These are phyloP conservation scores for Hydrozoanthus gracilis DNA, from an alignment of 92 coral and sea anemone species.

Conservation along the genomic window DNA sequence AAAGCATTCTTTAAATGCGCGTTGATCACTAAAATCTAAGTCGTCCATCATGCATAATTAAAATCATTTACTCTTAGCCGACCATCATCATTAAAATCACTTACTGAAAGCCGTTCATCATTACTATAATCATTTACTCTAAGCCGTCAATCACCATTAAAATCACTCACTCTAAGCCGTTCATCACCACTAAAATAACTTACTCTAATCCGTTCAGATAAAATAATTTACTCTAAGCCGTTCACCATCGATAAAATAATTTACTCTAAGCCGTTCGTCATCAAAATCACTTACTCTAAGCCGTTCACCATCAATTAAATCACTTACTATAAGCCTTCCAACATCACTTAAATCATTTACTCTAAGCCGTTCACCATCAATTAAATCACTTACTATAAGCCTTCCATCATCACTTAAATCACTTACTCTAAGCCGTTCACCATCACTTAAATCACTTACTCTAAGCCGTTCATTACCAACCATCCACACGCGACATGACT, in stretches of 20 bases:
- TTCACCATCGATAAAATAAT: not conserved
- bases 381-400: no score
- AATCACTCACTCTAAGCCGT: no score
- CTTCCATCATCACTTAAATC: not conserved
- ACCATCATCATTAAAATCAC: not conserved
- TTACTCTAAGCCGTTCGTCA: no score
- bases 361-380: no score
- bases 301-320: slow-evolving; percentile 88
- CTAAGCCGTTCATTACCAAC: slow-evolving; percentile 88
- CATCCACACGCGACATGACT: slow-evolving; percentile 96
- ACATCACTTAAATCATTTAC: no score
- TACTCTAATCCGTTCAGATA: slow-evolving; percentile 74
- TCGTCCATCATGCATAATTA: not conserved
- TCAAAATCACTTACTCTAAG: slow-evolving; percentile 70
- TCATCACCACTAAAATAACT: not conserved
- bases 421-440: no score
- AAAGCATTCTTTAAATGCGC: no score
- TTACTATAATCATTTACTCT: no score
- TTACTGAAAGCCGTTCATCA: slow-evolving; percentile 93
- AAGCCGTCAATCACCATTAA: not conserved
- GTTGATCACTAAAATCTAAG: no score
- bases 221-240: no score
- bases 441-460: slow-evolving; percentile 56
- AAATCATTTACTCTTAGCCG: no score
- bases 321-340: no score